Evolutionary conservation across 2,888 invertebrate genomes (phyloP), one percentile per base, ranked within the genome.

Genomic region (Bugulina stolonifera): DNA sequence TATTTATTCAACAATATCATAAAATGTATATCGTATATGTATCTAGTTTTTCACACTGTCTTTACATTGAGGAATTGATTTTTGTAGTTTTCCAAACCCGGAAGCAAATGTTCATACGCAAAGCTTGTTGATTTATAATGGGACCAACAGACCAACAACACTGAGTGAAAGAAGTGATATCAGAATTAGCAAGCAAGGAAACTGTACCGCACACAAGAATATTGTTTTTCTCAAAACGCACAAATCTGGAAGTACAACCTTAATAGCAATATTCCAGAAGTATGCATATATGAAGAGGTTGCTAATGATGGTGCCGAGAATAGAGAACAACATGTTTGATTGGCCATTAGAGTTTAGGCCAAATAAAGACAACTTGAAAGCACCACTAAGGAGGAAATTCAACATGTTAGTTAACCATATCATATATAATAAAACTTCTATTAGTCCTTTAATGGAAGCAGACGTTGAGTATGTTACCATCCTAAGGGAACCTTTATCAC

Each of bases 361-460:
- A 2, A 64, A 64, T 32, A 64, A 32, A 32, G 64, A 64, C 64
- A 64, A 64, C 27, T 10, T 64, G 27, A 64, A 29, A 14, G 5
- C 29, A 25, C 25, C 18, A 14, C 2, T 25, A 2, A 5, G 32
- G 10, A 14, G 10, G 5, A 64, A 34, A 32, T 64, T 64, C 32
- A 32, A 64, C 64, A 64, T 64, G 64, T 32, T 64, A 64, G 64
- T 64, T n/a, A 64, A 64, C 32, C 64, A 64, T 34, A 32, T 64
- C 32, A 64, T 64, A 64, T 64, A 29, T 27, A 64, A 64, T 27
- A 64, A 64, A 34, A 64, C 64, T 14, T 29, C 29, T 1, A 64
- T 64, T 32, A 27, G 25, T 64, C 27, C 27, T 2, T 32, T 64
- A 14, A 64, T 64, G 64, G 14, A 27, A 18, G 29, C 64, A 14